These are phyloP conservation scores for Platycercus adscitus DNA, from an alignment of 2,113 vertebrate genomes.

Conservation along the genomic window DNA sequence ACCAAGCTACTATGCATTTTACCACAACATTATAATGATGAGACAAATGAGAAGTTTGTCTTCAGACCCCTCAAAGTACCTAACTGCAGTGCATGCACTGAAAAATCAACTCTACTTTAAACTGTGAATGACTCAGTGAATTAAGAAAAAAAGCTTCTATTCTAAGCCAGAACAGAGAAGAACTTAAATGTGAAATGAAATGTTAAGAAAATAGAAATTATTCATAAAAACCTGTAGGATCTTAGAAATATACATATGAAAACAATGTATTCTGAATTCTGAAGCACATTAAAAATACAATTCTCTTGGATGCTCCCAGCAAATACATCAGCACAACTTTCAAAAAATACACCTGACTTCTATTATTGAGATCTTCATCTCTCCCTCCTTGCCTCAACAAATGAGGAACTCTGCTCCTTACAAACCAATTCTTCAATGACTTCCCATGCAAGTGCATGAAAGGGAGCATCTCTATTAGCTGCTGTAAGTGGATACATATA, in stretches of 20 bases:
- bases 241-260: background rate
- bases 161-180: background rate
- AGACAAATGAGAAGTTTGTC: background rate
- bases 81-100: fast-evolving
- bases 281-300: background rate
- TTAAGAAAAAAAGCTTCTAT: background rate
- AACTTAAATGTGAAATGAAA: background rate
- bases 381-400: background rate
- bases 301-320: background rate
- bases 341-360: background rate
- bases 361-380: background rate
- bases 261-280: background rate
- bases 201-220: background rate
- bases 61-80: background rate
- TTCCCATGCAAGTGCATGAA: background rate
- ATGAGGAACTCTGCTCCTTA: background rate
- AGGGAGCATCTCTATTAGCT: background rate
- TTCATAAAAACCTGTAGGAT: background rate
- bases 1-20: background rate
- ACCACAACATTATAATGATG: background rate
- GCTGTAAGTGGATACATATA: background rate
- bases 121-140: background rate
- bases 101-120: background rate
- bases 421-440: background rate
- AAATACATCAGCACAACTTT: background rate